Base-by-base conservation (phyloP, 2,797 vertebrate species). In the Fundulus diaphanus region DNA sequence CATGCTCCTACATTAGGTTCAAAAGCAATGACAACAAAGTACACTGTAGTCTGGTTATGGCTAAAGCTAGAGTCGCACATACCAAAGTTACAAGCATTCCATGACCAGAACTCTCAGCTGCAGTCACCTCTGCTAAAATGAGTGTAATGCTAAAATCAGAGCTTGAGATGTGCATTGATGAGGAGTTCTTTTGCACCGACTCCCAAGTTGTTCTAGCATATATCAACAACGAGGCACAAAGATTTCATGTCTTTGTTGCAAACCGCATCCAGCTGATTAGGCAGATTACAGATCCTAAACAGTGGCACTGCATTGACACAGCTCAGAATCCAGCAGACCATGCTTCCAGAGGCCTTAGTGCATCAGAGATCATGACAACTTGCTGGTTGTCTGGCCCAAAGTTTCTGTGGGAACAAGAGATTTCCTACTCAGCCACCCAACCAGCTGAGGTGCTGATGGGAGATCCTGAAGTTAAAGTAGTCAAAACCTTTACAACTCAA, bases 41-140 rank as follows among this genome's bases (percentile, higher is more conserved):
- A 3, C 78, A 85, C 37, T 84, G 82, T 40, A 56, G 42, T 27
- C 29, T 90, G 0, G 52, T 89, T 0, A 78, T 87, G 54, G 77
- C 71, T 0, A 90, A 90, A 37, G 69, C 83, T 12, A 85, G 84
- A 18, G 87, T 85, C 22, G 74, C 84, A 22, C 77, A 85, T 1
- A 29, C 73, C 51, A 88, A 87, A 22, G 13, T 82, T 3, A 72
- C 15, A 16, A 90, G 72, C 1, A 84, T 91, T 1, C 79, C 80
- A 5, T 2, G 67, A 31, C 18, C 49, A 2, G 29, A 68, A 68
- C 67, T 68, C 3, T 48, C 67, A 31, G 44, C 67, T 5, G 18
- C 67, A 48, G 27, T 68, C 16, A 49, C 8, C 2, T 48, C 67
- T 18, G 44, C 67, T 22, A 68, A 22, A 8, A 22, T 49, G 44